Percentiles rank a stretch among this genome's conserved stretches.
phyloP scores from a whole-genome alignment of 2,888 invertebrate genomes.

The Unio pictorum region DNA sequence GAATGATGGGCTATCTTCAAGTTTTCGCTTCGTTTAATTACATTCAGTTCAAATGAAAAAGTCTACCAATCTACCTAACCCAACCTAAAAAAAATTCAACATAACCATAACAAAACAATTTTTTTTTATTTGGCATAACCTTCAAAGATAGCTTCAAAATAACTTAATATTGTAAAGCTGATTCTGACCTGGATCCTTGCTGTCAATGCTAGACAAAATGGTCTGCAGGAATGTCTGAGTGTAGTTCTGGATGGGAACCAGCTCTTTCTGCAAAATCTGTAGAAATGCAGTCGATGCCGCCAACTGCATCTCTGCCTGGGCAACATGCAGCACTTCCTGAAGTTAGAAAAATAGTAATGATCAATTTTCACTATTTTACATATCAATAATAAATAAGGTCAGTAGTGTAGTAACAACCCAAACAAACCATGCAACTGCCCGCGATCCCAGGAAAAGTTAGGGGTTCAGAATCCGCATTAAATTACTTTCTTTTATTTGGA shows the following conservation, averaged over 20 bases:
- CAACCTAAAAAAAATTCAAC: too few relatives aligned
- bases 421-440: too few relatives aligned
- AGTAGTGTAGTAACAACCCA: too few relatives aligned
- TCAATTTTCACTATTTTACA: too few relatives aligned
- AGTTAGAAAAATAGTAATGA: background rate
- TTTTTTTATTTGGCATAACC: too few relatives aligned
- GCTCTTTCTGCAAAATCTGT: constrained; percentile 67
- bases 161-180: background rate
- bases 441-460: background rate
- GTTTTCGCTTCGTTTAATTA: too few relatives aligned
- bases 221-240: constrained; percentile 77
- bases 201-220: constrained; percentile 76
- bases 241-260: constrained; percentile 74
- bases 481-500: background rate
- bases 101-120: too few relatives aligned
- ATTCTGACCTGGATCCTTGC: constrained; percentile 75
- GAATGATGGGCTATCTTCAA: too few relatives aligned
- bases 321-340: constrained; percentile 69
- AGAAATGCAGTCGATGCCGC: constrained; percentile 69
- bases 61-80: too few relatives aligned
- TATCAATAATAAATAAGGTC: too few relatives aligned
- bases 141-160: too few relatives aligned
- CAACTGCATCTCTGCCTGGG: constrained; percentile 67
- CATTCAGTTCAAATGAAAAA: too few relatives aligned
- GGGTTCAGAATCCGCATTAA: background rate